Evolutionary conservation across 1,140 invertebrate genomes (phyloP).

Genomic region (Tribolium madens): DNA sequence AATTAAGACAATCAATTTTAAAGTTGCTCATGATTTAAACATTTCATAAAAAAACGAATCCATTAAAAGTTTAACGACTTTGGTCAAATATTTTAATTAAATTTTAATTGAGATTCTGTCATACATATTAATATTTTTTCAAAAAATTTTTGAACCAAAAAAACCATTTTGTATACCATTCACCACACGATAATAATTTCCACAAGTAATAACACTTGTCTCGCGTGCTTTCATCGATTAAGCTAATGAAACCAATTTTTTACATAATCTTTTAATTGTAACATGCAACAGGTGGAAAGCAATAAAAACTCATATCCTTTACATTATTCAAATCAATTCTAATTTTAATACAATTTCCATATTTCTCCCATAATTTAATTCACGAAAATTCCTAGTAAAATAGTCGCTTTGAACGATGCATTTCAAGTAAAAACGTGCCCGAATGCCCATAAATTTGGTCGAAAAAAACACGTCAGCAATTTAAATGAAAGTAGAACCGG

Average conservation of each 20-base stretch:
- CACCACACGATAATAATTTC: too few relatives aligned
- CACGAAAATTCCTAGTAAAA: not conserved
- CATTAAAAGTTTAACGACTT: too few relatives aligned
- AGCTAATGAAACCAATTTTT: not conserved
- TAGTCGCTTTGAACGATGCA: not conserved
- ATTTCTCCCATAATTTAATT: not conserved
- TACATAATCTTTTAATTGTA: not conserved
- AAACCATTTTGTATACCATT: too few relatives aligned
- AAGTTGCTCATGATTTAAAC: too few relatives aligned
- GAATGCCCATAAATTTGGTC: not conserved
- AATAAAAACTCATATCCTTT: not conserved
- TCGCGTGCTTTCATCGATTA: not conserved
- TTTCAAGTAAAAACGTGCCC: conserved; percentile 5
- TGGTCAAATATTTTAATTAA: too few relatives aligned
- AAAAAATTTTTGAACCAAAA: too few relatives aligned
- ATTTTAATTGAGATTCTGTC: too few relatives aligned
- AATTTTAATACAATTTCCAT: not conserved
- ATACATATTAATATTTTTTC: too few relatives aligned
- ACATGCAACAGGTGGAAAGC: not conserved
- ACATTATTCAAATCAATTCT: not conserved
- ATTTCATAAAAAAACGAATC: too few relatives aligned
- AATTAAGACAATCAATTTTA: too few relatives aligned
- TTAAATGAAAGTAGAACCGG: conserved; percentile 31
- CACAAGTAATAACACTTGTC: too few relatives aligned
- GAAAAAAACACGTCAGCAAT: conserved; percentile 7